Percentiles rank a stretch among this genome's conserved stretches.
Conservation (phyloP, 2,797 vertebrate species). For the Jordanella pulchra region DNA sequence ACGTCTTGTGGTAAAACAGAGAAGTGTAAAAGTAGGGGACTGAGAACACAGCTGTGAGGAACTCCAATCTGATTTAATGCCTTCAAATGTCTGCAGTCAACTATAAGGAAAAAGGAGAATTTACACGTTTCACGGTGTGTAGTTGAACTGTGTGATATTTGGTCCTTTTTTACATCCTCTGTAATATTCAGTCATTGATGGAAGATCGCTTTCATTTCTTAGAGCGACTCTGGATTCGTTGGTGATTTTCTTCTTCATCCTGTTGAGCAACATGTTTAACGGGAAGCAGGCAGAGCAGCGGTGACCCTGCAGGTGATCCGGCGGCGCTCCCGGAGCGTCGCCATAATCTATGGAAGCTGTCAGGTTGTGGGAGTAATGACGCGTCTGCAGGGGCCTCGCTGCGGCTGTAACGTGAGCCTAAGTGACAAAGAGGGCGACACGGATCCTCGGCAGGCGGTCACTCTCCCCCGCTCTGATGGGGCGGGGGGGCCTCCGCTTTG, state of each 20-base stretch:
- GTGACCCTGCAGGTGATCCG: neutral
- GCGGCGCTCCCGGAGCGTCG: too few species aligned
- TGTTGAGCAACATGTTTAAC: neutral
- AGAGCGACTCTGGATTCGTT: too few species aligned
- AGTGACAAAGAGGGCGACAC: slow-evolving; percentile 1
- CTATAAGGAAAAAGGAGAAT: too few species aligned
- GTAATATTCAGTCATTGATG: too few species aligned
- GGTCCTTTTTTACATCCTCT: too few species aligned
- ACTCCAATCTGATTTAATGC: neutral
- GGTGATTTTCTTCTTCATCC: neutral
- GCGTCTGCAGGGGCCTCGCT: slow-evolving; percentile 3
- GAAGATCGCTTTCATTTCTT: too few species aligned
- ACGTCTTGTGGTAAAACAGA: too few species aligned
- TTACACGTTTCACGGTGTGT: too few species aligned
- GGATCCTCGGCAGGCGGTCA: slow-evolving; percentile 15
- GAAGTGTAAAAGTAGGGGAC: neutral
- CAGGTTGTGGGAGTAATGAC: slow-evolving; percentile 48
- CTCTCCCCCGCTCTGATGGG: slow-evolving; percentile 18
- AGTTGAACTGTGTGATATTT: too few species aligned
- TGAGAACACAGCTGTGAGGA: neutral
- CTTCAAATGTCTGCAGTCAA: neutral
- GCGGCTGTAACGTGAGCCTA: slow-evolving; percentile 30
- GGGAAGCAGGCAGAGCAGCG: neutral
- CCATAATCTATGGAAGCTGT: neutral
- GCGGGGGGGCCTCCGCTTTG: neutral